These are phyloP conservation scores for Notechis scutatus DNA, from an alignment of 2,113 vertebrate genomes.

Conservation along the genomic window DNA sequence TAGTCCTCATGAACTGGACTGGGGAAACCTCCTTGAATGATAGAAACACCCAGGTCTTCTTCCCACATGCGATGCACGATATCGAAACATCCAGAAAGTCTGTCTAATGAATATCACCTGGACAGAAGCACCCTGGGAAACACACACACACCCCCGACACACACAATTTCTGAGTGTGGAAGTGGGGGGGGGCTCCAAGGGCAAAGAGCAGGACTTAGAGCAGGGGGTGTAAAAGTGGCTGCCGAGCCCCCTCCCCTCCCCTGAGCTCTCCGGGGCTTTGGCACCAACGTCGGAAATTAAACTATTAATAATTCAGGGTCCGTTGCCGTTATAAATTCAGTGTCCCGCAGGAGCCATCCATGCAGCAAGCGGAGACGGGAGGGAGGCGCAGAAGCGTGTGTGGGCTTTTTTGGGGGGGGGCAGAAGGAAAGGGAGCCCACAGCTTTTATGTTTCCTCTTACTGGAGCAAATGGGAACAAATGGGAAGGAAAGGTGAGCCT, in stretches of 20 bases:
- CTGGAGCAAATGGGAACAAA: background rate
- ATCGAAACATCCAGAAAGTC: background rate
- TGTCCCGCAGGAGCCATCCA: background rate
- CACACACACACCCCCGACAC: background rate
- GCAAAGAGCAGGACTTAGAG: background rate
- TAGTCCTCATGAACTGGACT: background rate
- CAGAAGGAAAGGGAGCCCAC: too few relatives aligned
- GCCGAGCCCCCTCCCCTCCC: background rate
- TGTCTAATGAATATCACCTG: background rate
- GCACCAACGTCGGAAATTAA: slow-evolving; percentile 18
- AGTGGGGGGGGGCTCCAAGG: background rate
- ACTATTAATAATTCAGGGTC: slow-evolving; percentile 36
- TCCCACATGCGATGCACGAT: background rate
- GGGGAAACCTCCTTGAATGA: background rate
- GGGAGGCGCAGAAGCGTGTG: background rate
- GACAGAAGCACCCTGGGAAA: background rate
- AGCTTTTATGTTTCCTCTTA: too few relatives aligned
- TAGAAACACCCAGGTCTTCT: background rate
- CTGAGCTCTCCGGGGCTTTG: background rate
- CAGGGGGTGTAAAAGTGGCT: background rate
- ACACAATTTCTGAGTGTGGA: background rate
- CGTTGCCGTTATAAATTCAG: background rate
- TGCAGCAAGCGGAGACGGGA: background rate
- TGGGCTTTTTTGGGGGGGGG: rapidly evolving
- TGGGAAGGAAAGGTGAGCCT: background rate